Evolutionary conservation across 2,797 vertebrate species (phyloP), one percentile per base, ranked within the genome.

Genomic region (Pseudopleuronectes americanus): DNA sequence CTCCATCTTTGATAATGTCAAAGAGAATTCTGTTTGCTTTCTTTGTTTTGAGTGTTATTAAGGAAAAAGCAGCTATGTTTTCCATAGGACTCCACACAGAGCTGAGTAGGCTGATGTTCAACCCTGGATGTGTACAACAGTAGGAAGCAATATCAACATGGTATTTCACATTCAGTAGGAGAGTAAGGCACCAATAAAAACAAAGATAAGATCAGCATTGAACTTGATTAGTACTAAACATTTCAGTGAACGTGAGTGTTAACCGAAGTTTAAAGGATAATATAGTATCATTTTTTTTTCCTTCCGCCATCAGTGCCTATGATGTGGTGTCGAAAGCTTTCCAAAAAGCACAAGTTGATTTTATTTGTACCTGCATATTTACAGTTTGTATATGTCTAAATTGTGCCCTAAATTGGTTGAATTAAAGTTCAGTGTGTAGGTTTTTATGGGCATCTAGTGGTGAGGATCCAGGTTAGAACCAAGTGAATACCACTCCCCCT

Each of bases 231-330:
- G 3, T 48, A 41, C 55, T 59, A 22, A 77, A 60, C 66, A 74
- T 79, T 85, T 81, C 57, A 71, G 16, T 66, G 26, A 80, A 71
- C 54, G 48, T 21, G 38, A 62, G 36, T 68, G 68, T 69, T 58
- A 65, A 51, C 54, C 71, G 64, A 10, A 5, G 23, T 82, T 80
- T 74, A 45, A 64, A 70, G 31, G 8, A 47, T 56, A 12, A 54
- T 52, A 51, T 51, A 23, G 6, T 13, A 0, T 49, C 8, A 19
- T 61, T 67, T 57, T 8, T 38, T 2, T 65, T 49, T 66, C n/a
- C 7, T 64, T 33, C 24, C 74, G 68, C 66, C 73, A n/a, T 59
- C 41, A 75, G 68, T 76, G 75, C 69, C 69, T 65, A 54, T 48
- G 8, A 74, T 17, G 26, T 4, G 1, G 24, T 31, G 28, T 31